Evolutionary conservation across 2,113 vertebrate species (phyloP).

Genomic region (Anseranas semipalmata): DNA sequence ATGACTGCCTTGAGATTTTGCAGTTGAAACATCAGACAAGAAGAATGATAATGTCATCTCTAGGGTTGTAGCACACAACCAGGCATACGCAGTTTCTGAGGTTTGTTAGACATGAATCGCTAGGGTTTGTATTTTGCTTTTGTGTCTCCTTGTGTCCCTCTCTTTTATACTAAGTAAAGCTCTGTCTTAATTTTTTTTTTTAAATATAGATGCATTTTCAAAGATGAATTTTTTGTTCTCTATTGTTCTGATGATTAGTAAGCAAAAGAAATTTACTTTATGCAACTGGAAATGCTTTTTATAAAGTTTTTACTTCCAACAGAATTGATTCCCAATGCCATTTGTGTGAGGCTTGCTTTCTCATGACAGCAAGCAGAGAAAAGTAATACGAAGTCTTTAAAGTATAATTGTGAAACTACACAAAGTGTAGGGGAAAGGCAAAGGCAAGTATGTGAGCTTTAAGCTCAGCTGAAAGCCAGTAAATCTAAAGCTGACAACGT

Average conservation of each 20-base stretch:
- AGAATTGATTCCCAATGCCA: neutral
- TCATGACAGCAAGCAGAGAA: neutral
- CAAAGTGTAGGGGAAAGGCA: neutral
- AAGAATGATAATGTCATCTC: neutral
- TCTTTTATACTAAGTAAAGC: neutral
- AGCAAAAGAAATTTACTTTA: neutral
- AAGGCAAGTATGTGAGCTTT: neutral
- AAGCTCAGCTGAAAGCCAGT: neutral
- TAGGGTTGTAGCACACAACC: too few species aligned
- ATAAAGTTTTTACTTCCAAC: neutral
- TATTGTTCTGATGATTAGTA: neutral
- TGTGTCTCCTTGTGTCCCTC: neutral
- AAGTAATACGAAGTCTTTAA: neutral
- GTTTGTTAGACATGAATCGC: neutral
- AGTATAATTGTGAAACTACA: neutral
- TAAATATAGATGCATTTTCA: neutral
- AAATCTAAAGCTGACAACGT: neutral
- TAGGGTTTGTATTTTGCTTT: neutral
- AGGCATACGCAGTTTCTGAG: neutral
- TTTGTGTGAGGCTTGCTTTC: neutral
- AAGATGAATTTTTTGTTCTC: neutral
- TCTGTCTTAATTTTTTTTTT: neutral
- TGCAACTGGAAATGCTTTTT: neutral
- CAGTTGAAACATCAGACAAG: neutral
- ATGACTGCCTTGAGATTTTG: neutral